A percentile compares a stretch with the other conserved stretches of the same genome.
These are phyloP conservation scores for Micronycteris hirsuta DNA, from an alignment of 2,113 vertebrate species.

Conservation along the genomic window DNA sequence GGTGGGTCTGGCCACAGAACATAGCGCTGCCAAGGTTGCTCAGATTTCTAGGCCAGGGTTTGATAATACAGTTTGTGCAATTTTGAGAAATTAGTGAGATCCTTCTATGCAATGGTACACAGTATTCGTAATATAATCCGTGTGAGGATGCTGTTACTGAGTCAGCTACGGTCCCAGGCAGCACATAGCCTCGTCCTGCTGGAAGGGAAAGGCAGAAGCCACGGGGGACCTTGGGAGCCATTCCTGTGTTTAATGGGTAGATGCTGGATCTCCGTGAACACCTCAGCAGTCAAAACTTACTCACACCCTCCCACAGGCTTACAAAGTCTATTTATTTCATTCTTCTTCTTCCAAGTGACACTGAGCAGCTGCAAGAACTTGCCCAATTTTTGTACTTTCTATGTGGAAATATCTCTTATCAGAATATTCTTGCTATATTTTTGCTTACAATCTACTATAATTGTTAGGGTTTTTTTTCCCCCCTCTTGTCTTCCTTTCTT, in stretches of 20 bases:
- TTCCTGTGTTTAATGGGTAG: not conserved
- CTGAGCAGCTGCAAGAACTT: not conserved
- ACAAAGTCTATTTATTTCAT: constrained; percentile 12
- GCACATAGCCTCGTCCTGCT: not conserved
- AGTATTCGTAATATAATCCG: not conserved
- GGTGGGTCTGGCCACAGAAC: not conserved
- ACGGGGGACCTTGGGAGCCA: not conserved
- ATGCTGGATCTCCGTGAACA: not conserved
- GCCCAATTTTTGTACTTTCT: not conserved
- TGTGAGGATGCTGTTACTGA: not conserved
- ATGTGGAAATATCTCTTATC: not conserved
- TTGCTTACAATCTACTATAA: constrained; percentile 1
- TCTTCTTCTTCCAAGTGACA: not conserved
- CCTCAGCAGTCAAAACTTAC: not conserved
- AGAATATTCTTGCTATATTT: not conserved
- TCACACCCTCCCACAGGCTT: not conserved
- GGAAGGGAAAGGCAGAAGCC: not conserved
- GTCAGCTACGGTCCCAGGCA: not conserved
- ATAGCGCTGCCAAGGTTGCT: not conserved
- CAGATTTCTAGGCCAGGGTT: not conserved
- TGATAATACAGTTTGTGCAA: not conserved
- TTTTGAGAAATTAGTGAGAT: not conserved
- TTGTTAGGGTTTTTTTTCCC: not conserved
- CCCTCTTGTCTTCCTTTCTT: not conserved
- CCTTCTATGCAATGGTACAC: not conserved